Evolutionary conservation across 2,113 vertebrate species (phyloP), one percentile per base, ranked within the genome.

Genomic region (Stigmatopora argus): DNA sequence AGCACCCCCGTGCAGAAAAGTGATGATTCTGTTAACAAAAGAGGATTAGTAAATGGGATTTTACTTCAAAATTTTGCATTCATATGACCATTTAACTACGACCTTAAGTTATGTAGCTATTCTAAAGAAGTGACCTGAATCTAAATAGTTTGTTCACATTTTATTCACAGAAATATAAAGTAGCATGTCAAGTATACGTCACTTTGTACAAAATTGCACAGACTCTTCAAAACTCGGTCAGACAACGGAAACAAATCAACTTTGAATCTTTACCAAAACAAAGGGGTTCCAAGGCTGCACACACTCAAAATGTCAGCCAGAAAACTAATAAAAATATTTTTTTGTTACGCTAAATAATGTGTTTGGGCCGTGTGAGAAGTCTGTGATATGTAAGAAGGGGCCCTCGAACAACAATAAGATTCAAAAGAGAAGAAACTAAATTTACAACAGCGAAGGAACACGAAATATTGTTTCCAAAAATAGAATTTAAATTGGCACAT

Each of bases 151-250:
- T 88, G 63, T 84, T 89, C 82, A 85, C 82, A 66, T 89, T 91
- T 92, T 90, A 92, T 91, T 91, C 86, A 91, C 91, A 90, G 88
- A 90, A 91, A 90, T 90, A 91, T 91, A 92, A 91, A 92, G 89
- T 85, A 90, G 80, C 87, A 90, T 86, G 87, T 90, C 81, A 89
- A 88, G 79, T 87, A 31, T 31, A 89, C 88, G 85, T 90, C 88
- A 90, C 88, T 90, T 90, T 88, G 82, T 92, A 91, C 89, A 92
- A 90, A 92, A 90, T 84, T 87, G 87, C 88, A 90, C 90, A 86
- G 84, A 89, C 87, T 88, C 80, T 84, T 88, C 78, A 87, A 90
- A 90, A 89, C 83, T 83, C 83, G 82, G 81, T 78, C 83, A 84
- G 73, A 87, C 81, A 81, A 83, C 76, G 84, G 73, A 87, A 81